Conservation (phyloP, 2,888 invertebrate species). For the Eilema caniola region DNA sequence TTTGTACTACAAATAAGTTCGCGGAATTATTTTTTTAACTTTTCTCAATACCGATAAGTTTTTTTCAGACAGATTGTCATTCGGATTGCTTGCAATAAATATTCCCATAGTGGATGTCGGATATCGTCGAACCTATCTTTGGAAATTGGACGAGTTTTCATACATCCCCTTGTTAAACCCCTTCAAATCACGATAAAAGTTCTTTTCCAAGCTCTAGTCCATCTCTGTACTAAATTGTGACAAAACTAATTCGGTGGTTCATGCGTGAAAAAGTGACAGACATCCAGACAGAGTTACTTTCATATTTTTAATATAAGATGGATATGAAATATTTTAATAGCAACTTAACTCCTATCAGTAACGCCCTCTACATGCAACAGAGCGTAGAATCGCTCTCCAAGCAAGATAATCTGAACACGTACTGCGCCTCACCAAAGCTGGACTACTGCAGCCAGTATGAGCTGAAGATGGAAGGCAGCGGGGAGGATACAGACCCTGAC, state of each 20-base stretch:
- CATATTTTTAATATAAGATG: too few species aligned
- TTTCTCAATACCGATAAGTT: not conserved
- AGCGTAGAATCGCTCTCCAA: constrained; percentile 77
- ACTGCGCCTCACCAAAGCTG: constrained; percentile 74
- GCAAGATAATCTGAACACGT: constrained; percentile 75
- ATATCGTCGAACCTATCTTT: too few species aligned
- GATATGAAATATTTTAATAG: not conserved
- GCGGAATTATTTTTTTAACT: not conserved
- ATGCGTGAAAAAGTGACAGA: too few species aligned
- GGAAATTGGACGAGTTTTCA: too few species aligned
- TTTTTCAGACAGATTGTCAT: not conserved
- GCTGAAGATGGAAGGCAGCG: constrained; percentile 83
- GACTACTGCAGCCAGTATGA: constrained; percentile 84
- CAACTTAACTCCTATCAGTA: constrained; percentile 47
- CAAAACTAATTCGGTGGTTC: too few species aligned
- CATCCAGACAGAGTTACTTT: too few species aligned
- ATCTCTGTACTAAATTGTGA: too few species aligned
- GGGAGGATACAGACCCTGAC: constrained; percentile 90
- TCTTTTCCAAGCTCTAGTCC: too few species aligned
- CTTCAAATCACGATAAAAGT: too few species aligned
- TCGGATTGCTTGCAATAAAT: not conserved
- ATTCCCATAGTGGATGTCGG: too few species aligned
- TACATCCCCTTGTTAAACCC: too few species aligned
- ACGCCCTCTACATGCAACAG: constrained; percentile 74
- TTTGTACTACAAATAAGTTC: not conserved